These are phyloP conservation scores for Rhinichthys klamathensis DNA, from an alignment of 2,113 vertebrate genomes.

Conservation along the genomic window DNA sequence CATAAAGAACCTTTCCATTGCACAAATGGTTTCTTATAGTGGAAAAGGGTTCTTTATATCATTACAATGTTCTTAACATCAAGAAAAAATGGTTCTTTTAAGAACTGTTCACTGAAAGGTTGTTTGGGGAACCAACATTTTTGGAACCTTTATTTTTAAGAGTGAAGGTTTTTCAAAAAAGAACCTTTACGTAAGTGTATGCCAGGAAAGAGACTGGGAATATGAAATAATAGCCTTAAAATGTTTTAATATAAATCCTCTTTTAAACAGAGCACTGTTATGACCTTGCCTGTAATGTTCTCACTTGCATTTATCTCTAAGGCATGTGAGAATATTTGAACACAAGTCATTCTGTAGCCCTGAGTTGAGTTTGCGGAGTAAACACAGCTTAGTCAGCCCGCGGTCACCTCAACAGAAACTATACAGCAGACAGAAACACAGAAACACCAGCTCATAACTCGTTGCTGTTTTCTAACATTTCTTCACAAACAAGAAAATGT, in stretches of 20 bases:
- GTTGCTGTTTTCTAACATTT: background rate
- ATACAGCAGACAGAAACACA: background rate
- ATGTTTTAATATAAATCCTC: background rate
- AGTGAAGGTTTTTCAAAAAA: too few species aligned
- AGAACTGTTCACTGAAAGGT: too few species aligned
- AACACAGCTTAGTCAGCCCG: background rate
- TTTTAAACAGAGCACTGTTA: background rate
- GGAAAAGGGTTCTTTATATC: too few species aligned
- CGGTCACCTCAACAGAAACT: background rate
- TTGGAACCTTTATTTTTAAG: too few species aligned
- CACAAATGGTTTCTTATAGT: too few species aligned
- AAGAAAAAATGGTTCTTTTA: too few species aligned
- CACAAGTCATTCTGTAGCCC: slow-evolving; percentile 3
- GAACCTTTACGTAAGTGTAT: background rate
- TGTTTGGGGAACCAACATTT: too few species aligned
- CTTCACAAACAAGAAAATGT: background rate
- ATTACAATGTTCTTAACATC: too few species aligned
- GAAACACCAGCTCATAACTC: background rate
- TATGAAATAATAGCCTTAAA: background rate
- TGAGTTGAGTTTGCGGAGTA: slow-evolving; percentile 15
- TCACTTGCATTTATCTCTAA: background rate
- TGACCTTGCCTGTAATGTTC: background rate
- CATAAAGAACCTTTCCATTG: too few species aligned
- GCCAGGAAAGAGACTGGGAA: background rate
- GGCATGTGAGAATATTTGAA: slow-evolving; percentile 22